phyloP scores from a whole-genome alignment of 2,113 vertebrate genomes.

The Pelmatolapia mariae region DNA sequence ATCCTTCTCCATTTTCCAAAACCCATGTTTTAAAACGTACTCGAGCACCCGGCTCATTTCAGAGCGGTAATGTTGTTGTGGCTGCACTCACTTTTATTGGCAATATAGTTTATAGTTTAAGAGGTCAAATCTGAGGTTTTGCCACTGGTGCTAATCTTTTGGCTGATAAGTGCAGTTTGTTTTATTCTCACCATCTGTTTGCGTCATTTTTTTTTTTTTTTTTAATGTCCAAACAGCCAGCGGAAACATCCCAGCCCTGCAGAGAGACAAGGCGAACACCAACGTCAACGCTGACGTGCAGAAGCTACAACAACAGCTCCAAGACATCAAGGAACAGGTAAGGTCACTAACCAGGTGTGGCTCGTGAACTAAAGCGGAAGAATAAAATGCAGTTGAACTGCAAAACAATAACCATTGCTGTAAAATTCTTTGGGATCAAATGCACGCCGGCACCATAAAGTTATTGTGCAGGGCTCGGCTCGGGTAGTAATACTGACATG shows the following conservation, averaged over 20 bases:
- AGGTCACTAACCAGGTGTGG: background rate
- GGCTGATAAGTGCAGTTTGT: background rate
- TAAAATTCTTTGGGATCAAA: background rate
- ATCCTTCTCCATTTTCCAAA: background rate
- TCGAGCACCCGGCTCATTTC: background rate
- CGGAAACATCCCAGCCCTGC: conserved; percentile 91
- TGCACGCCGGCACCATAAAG: background rate
- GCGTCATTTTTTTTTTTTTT: background rate
- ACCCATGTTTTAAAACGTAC: background rate
- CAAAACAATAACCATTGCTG: background rate
- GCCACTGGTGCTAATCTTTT: background rate
- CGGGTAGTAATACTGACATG: background rate
- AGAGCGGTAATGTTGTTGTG: background rate
- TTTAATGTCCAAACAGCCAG: conserved; percentile 76
- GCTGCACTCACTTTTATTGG: background rate
- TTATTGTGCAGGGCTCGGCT: background rate
- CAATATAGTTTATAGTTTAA: background rate
- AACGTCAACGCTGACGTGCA: conserved; percentile 98
- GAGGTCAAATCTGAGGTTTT: background rate
- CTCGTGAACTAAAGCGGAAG: background rate
- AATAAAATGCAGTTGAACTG: background rate
- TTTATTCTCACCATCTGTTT: background rate
- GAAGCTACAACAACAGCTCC: conserved; percentile 96
- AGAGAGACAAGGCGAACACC: conserved; percentile 98
- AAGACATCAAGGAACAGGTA: conserved; percentile 99